Conservation (phyloP, 2,797 vertebrate species). For the Bradypodion pumilum region DNA sequence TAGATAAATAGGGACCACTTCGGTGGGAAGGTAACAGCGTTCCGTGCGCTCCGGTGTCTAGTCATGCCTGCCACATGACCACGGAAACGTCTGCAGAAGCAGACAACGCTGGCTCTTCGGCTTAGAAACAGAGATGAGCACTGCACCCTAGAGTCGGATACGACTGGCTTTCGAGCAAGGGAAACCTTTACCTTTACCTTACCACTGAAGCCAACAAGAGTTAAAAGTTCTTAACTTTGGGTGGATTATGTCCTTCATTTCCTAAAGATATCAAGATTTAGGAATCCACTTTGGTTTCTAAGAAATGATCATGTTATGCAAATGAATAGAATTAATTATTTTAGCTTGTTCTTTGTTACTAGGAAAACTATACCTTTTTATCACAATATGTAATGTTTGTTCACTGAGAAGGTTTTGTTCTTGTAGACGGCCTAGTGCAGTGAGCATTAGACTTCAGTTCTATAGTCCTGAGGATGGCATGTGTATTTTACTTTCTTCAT, state of each 20-base stretch:
- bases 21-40: no score
- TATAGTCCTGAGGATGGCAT: neutral
- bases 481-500: neutral
- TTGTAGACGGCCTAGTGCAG: neutral
- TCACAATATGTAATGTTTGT: neutral
- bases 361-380: slow-evolving; percentile 1
- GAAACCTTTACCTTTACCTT: no score
- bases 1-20: no score
- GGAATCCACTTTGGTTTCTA: neutral
- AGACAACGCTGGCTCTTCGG: no score
- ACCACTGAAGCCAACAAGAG: neutral
- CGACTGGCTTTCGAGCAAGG: no score
- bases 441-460: neutral
- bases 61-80: no score
- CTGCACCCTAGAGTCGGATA: no score
- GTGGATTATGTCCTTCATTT: neutral
- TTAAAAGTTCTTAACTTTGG: neutral
- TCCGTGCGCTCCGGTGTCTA: no score
- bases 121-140: no score
- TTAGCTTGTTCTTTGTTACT: slow-evolving; percentile 5
- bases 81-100: no score
- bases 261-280: slow-evolving; percentile 24
- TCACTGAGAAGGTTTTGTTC: neutral
- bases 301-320: neutral
- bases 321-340: slow-evolving; percentile 3